Evolutionary conservation across 1,140 invertebrate genomes (phyloP), one percentile per base, ranked within the genome.

Genomic region (Ceratosolen fusciceps): DNA sequence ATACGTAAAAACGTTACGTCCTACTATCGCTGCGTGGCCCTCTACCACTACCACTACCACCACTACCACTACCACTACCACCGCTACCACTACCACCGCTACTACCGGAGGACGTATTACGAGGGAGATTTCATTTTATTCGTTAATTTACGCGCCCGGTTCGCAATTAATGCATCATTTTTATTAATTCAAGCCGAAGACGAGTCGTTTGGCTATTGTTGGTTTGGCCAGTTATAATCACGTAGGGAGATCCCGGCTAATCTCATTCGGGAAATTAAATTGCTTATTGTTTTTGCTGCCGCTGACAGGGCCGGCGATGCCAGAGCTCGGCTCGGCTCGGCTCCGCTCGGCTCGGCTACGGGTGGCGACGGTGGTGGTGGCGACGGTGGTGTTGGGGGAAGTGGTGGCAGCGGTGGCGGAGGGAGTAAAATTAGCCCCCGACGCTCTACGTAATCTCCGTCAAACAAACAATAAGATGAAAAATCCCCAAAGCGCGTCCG

Each of bases 401-500:
- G n/a, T n/a, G n/a, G n/a, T n/a, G n/a, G n/a, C n/a, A n/a, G n/a
- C n/a, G n/a, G n/a, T n/a, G n/a, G n/a, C n/a, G n/a, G n/a, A n/a
- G n/a, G n/a, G 56, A 77, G 68, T 77, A 47, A 77, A 77, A 77
- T 77, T 77, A 77, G 62, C 39, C 12, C 19, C 1, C 37, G 12
- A 2, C 26, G 9, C n/a, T n/a, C n/a, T n/a, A n/a, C n/a, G 49
- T 10, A 60, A 47, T 24, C n/a, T 43, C 1, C 7, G 70, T 56
- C n/a, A 5, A 19, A 71, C 52, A 71, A 60, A 71, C 52, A 71
- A 60, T 43, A 29, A 31, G 29, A 65, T 29, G n/a, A 58, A 62
- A 79, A 74, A 52, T 49, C 29, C 43, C n/a, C 19, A 47, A 49
- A 49, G 60, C 60, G 71, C 47, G 47, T 74, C 77, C 14, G 49